Conservation (phyloP, 2,113 vertebrate species). For the Rallus limicola region DNA sequence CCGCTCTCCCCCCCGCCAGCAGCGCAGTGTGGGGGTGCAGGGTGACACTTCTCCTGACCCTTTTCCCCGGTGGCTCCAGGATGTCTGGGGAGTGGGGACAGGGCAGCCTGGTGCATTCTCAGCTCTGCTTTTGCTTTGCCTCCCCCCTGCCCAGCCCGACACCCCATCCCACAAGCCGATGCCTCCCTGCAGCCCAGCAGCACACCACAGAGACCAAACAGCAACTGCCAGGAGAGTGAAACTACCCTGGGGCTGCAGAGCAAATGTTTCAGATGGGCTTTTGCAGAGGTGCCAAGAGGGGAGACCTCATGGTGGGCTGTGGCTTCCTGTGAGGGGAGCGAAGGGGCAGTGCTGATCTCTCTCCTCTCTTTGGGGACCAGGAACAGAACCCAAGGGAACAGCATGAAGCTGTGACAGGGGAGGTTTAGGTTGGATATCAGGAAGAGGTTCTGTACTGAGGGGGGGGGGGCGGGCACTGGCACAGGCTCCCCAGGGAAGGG, state of each 20-base stretch:
- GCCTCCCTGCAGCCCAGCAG: neutral
- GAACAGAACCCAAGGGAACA: too few relatives aligned
- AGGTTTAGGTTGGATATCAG: too few relatives aligned
- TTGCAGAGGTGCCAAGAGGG: neutral
- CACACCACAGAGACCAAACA: neutral
- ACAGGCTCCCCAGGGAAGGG: too few relatives aligned
- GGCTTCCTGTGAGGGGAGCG: too few relatives aligned
- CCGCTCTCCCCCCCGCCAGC: neutral
- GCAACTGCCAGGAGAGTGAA: neutral
- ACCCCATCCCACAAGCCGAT: neutral
- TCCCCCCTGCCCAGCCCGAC: too few relatives aligned
- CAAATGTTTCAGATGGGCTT: neutral
- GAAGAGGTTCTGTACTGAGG: too few relatives aligned
- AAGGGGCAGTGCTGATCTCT: too few relatives aligned
- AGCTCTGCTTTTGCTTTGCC: neutral
- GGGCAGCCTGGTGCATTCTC: rapidly evolving
- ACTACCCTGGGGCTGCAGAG: neutral
- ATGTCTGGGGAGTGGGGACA: neutral
- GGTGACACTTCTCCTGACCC: neutral
- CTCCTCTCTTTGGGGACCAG: too few relatives aligned
- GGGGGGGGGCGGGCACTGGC: too few relatives aligned
- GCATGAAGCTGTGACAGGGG: too few relatives aligned
- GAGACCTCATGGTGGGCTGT: too few relatives aligned
- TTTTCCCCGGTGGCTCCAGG: neutral
- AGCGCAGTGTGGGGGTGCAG: rapidly evolving